A percentile compares a stretch with the other conserved stretches of the same genome.
phyloP scores from a whole-genome alignment of 2,888 invertebrate species.

The Ommatoiulus sabulosus region DNA sequence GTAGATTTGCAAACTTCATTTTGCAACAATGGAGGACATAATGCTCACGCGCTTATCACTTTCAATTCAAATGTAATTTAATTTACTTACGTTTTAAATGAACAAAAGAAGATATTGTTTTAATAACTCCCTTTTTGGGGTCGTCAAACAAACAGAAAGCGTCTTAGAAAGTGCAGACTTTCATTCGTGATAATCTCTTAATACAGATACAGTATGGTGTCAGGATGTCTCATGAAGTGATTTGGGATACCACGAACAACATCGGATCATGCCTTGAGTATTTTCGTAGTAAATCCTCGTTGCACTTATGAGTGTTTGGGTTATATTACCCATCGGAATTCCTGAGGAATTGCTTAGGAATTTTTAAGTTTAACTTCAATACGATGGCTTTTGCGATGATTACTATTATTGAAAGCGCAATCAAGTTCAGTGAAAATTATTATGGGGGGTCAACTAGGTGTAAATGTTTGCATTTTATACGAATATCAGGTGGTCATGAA shows the following conservation, averaged over 20 bases:
- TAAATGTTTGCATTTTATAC: slow-evolving; percentile 1
- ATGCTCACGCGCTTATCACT: neutral
- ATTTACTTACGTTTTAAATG: neutral
- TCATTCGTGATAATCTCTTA: no score
- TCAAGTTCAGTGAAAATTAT: neutral
- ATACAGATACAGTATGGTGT: neutral
- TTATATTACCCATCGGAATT: neutral
- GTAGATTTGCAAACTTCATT: neutral
- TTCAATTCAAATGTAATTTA: neutral
- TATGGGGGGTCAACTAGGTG: neutral
- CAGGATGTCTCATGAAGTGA: neutral
- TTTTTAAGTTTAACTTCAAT: neutral
- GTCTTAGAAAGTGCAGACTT: no score
- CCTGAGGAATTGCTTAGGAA: neutral
- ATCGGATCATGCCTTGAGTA: neutral
- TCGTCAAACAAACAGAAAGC: neutral
- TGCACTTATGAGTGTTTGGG: neutral
- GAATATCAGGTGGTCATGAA: neutral
- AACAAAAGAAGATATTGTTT: neutral
- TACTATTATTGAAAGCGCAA: neutral
- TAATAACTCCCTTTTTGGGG: neutral
- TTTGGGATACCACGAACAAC: neutral
- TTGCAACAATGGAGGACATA: neutral
- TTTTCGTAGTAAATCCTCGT: neutral
- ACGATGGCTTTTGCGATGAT: neutral